Evolutionary conservation across 2,888 invertebrate genomes (phyloP), one percentile per base, ranked within the genome.

Genomic region (Stegophylla sp.): DNA sequence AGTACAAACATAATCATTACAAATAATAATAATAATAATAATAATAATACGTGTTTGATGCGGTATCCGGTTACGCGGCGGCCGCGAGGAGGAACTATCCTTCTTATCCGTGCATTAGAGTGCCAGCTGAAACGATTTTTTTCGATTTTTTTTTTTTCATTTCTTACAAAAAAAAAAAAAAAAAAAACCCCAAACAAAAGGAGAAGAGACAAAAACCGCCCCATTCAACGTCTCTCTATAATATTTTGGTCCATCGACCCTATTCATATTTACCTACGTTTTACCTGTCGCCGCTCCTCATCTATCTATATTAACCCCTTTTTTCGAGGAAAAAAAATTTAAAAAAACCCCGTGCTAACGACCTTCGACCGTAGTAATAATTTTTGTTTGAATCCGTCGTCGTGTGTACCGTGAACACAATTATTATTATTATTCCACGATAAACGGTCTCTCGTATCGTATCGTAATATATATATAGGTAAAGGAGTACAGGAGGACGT

Each of bases 61-160:
- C 34, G 51, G 75, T 75, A 64, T 75, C 75, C 75, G 75, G 75
- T 75, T 75, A 75, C 75, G 59, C 9, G 41, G 45, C 51, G 53
- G n/a, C n/a, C n/a, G 17, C 53, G 53, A 15, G 20, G 64, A 64
- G 64, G 64, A 20, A 64, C 64, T 34, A 34, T 34, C n/a, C n/a
- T 5, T 41, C 64, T 20, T 13, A 12, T 56, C 56, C 51, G 53
- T n/a, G 13, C 53, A 17, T 17, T 10, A 64, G 59, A 34, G 69
- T 34, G 77, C 77, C n/a, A 79, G 77, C 77, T 79, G 77, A 79
- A 79, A 79, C 77, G 67, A n/a, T 48, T 77, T 69, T 69, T 69
- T 76, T 69, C 34, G 34, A 5, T 69, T 76, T 53, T 64, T 43
- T 56, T 67, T 56, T 61, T 13, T 41, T 64, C 10, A 4, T 53